Evolutionary conservation across 2,888 invertebrate genomes (phyloP), one percentile per base, ranked within the genome.

Genomic region (Caenorhabditis sinica): DNA sequence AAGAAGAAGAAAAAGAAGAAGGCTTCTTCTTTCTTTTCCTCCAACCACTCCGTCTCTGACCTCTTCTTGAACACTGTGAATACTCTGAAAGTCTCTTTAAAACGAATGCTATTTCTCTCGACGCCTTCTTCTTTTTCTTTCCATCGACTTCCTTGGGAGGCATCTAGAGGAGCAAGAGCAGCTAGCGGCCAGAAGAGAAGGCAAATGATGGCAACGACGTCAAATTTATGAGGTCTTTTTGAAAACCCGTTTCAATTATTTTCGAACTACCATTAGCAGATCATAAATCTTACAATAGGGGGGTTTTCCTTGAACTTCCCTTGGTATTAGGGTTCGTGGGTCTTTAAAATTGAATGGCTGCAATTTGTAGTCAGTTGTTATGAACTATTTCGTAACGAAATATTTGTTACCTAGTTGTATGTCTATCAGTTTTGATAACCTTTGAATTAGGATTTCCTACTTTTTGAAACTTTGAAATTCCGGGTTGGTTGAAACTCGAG

Each of bases 141-240:
- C 53, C 40, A 58, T 68, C 68, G 43, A 61, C 60, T 76, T 73
- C 45, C 53, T 53, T 69, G 68, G 73, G 61, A 36, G 61, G 49
- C 61, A 51, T 28, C 30, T 30, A 45, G 20, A 33, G 28, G 51
- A 53, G 60, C 60, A 60, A 25, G 17, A 43, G 28, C 45, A 45
- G 30, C 28, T n/a, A n/a, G n/a, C n/a, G n/a, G n/a, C n/a, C n/a
- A n/a, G n/a, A 13, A 4, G 17, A 45, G 45, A 65, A 11, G 65
- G 30, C 65, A 28, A 65, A 49, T 11, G n/a, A n/a, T n/a, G 65
- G 30, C 45, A 20, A 65, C 65, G 65, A 65, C 65, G 45, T 65
- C 65, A 65, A 65, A 65, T 65, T 65, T 65, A 65, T 65, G 45
- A 65, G 65, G 45, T 49, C 30, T 45, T 65, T 65, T 43, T 65